These are phyloP conservation scores for Gadopsis bispinosus DNA, from an alignment of 2,797 vertebrate genomes.

Conservation along the genomic window DNA sequence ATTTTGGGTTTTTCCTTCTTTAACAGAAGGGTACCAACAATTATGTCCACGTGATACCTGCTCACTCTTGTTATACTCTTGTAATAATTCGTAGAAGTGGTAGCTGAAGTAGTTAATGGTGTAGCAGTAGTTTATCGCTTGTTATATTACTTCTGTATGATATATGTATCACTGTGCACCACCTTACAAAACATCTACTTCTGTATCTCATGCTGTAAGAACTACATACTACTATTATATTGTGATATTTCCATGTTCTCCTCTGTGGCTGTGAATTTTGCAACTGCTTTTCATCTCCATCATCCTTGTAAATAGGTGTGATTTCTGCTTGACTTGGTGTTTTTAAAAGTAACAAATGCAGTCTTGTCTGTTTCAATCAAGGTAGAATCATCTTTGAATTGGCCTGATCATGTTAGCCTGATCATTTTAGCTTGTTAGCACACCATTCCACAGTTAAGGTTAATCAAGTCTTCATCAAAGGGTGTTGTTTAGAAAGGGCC, in stretches of 20 bases:
- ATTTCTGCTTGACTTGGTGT: background rate
- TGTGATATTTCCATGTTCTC: background rate
- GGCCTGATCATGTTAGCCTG: background rate
- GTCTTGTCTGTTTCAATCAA: background rate
- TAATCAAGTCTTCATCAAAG: constrained; percentile 5
- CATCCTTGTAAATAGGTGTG: background rate
- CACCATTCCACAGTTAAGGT: background rate
- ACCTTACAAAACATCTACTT: background rate
- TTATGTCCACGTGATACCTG: too few relatives aligned
- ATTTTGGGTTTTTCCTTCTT: too few relatives aligned
- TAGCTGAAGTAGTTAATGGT: too few relatives aligned
- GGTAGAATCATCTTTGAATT: background rate
- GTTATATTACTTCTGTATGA: background rate
- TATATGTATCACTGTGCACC: background rate
- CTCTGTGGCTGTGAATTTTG: background rate
- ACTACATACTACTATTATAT: background rate
- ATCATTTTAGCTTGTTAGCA: background rate
- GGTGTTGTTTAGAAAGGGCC: background rate
- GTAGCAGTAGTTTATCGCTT: too few relatives aligned
- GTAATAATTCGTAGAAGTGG: too few relatives aligned
- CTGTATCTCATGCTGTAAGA: background rate
- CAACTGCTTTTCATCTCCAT: background rate
- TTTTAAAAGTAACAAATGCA: constrained; percentile 5
- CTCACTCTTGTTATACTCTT: too few relatives aligned
- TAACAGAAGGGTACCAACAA: too few relatives aligned